Evolutionary conservation across 1,140 invertebrate genomes (phyloP), one percentile per base, ranked within the genome.

Genomic region (Hypothenemus hampei): DNA sequence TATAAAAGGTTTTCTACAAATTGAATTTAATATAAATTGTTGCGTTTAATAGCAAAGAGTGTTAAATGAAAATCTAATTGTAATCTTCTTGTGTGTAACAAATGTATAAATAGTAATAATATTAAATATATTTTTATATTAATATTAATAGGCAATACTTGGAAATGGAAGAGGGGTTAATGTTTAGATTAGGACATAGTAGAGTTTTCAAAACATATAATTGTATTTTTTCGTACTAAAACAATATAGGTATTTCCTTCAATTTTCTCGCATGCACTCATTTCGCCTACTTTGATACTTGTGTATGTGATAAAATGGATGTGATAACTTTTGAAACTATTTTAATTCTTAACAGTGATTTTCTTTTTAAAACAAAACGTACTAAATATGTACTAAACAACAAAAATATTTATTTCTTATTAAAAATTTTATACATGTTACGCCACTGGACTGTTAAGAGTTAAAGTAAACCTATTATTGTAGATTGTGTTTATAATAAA

Each of bases 291-390:
- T 63, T 54, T 45, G 57, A 60, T 60, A 45, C 50, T 53, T 63
- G 61, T 63, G 59, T 60, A 63, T 61, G 61, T 63, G 61, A 63
- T 63, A 56, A 61, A 61, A 63, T 63, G 61, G 58, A 63, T 63
- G 61, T 63, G 61, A 63, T 63, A 62, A 23, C 58, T 61, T 60
- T 36, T 57, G 57, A 60, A 51, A 52, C 45, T 62, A 62, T 62
- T 63, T 63, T 57, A n/a, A n/a, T n/a, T n/a, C n/a, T n/a, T n/a
- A n/a, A n/a, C n/a, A n/a, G n/a, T n/a, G n/a, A n/a, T n/a, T n/a
- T n/a, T n/a, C n/a, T n/a, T n/a, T n/a, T n/a, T n/a, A n/a, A n/a
- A n/a, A n/a, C n/a, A n/a, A n/a, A n/a, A n/a, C n/a, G n/a, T n/a
- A n/a, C n/a, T n/a, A n/a, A n/a, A n/a, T n/a, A n/a, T n/a, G n/a